Base-by-base conservation (phyloP, 2,797 vertebrate species). In the Mustela erminea region DNA sequence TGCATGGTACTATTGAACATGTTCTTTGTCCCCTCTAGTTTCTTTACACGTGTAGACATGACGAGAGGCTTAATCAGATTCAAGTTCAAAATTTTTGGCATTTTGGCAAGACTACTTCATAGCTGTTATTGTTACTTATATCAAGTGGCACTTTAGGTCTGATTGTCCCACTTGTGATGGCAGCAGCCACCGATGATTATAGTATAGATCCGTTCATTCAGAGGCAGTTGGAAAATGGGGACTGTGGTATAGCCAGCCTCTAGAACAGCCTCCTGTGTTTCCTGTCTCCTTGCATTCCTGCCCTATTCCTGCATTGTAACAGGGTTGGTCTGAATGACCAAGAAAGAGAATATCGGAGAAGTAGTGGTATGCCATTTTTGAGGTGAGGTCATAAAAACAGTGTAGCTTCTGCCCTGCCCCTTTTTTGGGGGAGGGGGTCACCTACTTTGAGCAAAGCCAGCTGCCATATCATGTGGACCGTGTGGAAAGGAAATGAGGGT, bases 141-240 rank as follows among this genome's bases (percentile, higher is more conserved):
- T 75, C 20, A 62, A 72, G 72, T 81, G 66, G 4, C 11, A 32
- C 38, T 75, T 70, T 13, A 3, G 54, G 46, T 54, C 43, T 66
- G 49, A 17, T 84, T 87, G 38, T 93, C 87, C 84, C 60, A 82
- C 54, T 94, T 86, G 72, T 64, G 82, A 84, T 52, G 18, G 85
- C 78, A 85, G 38, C 49, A 68, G 64, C 72, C 74, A 78, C 35
- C 81, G n/a, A 64, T 95, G 83, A 56, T 60, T 49, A 78, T 58
- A 68, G 21, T 32, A 35, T n/a, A 92, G 60, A 77, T 56, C 60
- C 11, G 29, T 64, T 81, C 17, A 77, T n/a, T 89, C 49, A 20
- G 0, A 41, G 21, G 70, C 27, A 32, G 29, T 17, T 68, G 49
- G 60, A 78, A 88, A 41, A 23, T 56, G 49, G 3, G 58, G 64